A percentile compares a stretch with the other conserved stretches of the same genome.
These are phyloP conservation scores for Chiropotes sagulatus DNA, from an alignment of 2,797 vertebrate species.

Conservation along the genomic window DNA sequence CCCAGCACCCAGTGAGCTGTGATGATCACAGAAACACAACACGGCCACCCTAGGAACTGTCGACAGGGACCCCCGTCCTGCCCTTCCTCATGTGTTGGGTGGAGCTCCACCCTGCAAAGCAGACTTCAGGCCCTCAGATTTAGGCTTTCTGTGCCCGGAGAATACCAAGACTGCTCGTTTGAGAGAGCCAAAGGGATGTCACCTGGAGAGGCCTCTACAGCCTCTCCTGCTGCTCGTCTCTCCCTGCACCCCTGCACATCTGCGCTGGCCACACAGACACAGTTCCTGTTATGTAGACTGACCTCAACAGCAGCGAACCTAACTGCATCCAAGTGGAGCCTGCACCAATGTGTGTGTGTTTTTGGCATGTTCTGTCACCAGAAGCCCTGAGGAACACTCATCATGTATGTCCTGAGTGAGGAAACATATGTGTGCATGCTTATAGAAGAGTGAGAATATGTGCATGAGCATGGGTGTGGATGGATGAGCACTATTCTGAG, in stretches of 20 bases:
- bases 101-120: too few relatives aligned
- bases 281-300: background rate
- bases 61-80: fast-evolving
- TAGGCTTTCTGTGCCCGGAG: background rate
- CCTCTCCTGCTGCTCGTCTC: too few relatives aligned
- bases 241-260: background rate
- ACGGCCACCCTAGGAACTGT: fast-evolving
- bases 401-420: background rate
- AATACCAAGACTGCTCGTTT: background rate
- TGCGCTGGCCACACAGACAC: background rate
- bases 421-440: background rate
- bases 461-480: background rate
- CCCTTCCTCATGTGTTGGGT: background rate
- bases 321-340: background rate
- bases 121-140: background rate
- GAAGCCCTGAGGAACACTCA: background rate
- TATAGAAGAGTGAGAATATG: background rate
- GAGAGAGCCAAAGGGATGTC: background rate
- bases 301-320: fast-evolving
- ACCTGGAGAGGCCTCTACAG: fast-evolving
- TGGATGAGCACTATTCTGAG: background rate
- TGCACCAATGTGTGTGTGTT: background rate
- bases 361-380: background rate
- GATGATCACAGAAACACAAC: background rate
- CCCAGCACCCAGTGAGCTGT: background rate